A percentile compares a stretch with the other conserved stretches of the same genome.
Evolutionary conservation across 2,113 vertebrate genomes (phyloP).

Genomic region (Todiramphus chloris): DNA sequence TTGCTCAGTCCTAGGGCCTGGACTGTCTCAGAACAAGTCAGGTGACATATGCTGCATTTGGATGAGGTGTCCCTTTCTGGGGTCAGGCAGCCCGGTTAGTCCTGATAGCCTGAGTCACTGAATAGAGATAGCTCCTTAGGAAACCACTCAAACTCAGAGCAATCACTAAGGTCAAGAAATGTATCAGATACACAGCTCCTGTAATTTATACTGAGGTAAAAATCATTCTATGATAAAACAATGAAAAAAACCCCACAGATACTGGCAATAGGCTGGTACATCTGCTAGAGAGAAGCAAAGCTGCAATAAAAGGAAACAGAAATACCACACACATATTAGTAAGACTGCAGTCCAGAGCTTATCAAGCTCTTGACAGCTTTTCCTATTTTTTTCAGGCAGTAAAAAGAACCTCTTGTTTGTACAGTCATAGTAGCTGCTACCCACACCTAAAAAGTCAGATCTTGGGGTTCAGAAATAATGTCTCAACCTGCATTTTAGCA

Average conservation of each 20-base stretch:
- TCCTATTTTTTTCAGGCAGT: neutral
- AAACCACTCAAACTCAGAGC: neutral
- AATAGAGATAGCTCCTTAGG: neutral
- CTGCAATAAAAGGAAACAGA: neutral
- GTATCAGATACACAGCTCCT: neutral
- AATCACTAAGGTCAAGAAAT: neutral
- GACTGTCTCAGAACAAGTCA: neutral
- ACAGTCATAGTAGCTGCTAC: neutral
- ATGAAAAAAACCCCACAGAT: rapidly evolving
- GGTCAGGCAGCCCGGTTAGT: neutral
- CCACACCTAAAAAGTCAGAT: neutral
- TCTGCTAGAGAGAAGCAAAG: neutral
- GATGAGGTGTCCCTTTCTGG: neutral
- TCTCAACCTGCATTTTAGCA: neutral
- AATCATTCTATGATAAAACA: neutral
- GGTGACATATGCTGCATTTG: neutral
- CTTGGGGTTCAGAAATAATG: neutral
- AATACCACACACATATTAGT: neutral
- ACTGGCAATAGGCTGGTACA: neutral
- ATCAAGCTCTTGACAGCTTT: neutral
- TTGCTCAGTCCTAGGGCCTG: neutral
- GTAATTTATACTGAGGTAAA: neutral
- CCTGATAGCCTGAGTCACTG: too few relatives aligned
- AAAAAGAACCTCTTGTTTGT: neutral
- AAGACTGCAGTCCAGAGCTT: neutral